phyloP scores from a whole-genome alignment of 2,113 vertebrate species.

The Sinosuthora webbiana region DNA sequence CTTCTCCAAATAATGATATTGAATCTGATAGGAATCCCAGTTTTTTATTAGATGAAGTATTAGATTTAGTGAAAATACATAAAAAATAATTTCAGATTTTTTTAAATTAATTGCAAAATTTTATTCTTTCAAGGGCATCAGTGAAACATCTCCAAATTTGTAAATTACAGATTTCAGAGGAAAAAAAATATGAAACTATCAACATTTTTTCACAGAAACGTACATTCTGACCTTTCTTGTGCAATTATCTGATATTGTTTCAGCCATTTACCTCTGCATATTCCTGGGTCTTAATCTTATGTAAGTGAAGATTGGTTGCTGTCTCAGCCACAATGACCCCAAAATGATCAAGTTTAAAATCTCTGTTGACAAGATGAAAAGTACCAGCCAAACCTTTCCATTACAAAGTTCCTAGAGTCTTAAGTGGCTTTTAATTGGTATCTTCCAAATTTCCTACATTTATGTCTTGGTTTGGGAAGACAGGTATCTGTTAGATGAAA shows the following conservation, averaged over 20 bases:
- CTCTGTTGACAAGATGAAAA: neutral
- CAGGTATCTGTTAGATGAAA: too few species aligned
- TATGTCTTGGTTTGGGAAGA: too few species aligned
- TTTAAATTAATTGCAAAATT: neutral
- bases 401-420: neutral
- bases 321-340: fast-evolving
- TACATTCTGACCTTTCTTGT: neutral
- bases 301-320: fast-evolving
- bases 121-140: neutral
- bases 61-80: neutral
- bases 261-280: neutral
- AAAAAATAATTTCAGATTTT: neutral
- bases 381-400: neutral
- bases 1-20: neutral
- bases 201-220: neutral
- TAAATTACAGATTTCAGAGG: neutral
- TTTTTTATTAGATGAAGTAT: neutral
- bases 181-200: neutral
- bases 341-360: neutral
- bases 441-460: neutral
- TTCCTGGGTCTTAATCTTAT: neutral
- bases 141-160: fast-evolving
- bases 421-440: neutral
- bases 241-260: neutral
- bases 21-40: neutral